Evolutionary conservation across 2,888 invertebrate genomes (phyloP).

Genomic region (Synergus umbraculus): DNA sequence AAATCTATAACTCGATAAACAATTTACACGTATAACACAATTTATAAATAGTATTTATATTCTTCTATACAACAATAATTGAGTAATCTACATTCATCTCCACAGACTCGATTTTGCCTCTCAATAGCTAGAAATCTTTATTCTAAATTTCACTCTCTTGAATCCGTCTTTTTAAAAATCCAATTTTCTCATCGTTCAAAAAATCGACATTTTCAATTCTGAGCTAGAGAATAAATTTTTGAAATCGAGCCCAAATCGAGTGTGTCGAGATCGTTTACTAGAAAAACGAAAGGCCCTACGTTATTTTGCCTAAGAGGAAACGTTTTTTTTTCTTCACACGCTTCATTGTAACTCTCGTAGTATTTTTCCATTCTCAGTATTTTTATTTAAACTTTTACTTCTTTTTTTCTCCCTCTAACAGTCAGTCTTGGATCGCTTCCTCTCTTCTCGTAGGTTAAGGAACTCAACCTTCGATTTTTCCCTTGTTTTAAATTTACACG

Average conservation of each 20-base stretch:
- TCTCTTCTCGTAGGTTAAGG: conserved; percentile 48
- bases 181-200: not conserved
- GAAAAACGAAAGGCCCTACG: conserved; percentile 46
- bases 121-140: not conserved
- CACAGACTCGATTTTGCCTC: conserved; percentile 49
- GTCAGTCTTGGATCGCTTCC: conserved; percentile 69
- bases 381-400: conserved; percentile 38
- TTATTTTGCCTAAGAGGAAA: conserved; percentile 44
- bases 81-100: conserved; percentile 67
- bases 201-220: not conserved
- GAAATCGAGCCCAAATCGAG: not conserved
- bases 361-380: conserved; percentile 43
- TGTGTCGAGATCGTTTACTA: conserved; percentile 31
- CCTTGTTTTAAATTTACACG: conserved; percentile 81
- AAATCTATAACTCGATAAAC: conserved; percentile 74
- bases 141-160: not conserved
- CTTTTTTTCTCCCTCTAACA: conserved; percentile 55
- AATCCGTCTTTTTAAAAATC: not conserved
- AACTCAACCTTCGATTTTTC: conserved; percentile 44
- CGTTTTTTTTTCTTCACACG: conserved; percentile 44
- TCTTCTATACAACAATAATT: conserved; percentile 74
- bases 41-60: conserved; percentile 68
- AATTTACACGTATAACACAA: conserved; percentile 75
- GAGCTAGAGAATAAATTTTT: not conserved
- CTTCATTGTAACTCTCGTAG: conserved; percentile 40